Base-by-base conservation (phyloP, 2,797 vertebrate genomes). In the Fistularia tabacaria region DNA sequence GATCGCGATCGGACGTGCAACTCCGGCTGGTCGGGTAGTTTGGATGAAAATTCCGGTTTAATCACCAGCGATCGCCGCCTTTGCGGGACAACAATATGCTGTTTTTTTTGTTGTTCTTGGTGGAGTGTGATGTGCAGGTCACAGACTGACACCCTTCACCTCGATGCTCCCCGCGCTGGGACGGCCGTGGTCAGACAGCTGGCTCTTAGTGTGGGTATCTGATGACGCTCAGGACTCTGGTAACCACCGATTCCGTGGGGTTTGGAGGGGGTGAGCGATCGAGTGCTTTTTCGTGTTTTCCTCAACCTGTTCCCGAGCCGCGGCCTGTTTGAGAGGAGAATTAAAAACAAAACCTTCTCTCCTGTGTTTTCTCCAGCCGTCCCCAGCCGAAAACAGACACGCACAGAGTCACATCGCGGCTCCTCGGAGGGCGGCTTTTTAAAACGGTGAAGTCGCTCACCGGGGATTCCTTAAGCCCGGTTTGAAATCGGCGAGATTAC, bases 271-370 rank as follows among this genome's bases (percentile, higher is more conserved):
- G 38, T 54, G 52, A 49, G 47, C 51, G 46, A 54, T 78, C 81
- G 67, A 91, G 89, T 91, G 86, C 86, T 88, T 91, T 90, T 89
- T 77, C 85, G 75, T 90, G 87, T 90, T 85, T n/a, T 66, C 64
- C 81, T 63, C 68, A 83, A 81, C 64, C 79, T 76, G 66, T 76
- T 73, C 64, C 67, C 50, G 57, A 69, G 59, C 65, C 48, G 66
- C 59, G 74, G 59, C 61, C 69, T 64, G 46, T 61, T 57, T 50
- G 47, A 71, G 64, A 46, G 66, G 76, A 67, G 62, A 72, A 25
- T 25, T 25, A 25, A 25, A 25, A 25, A 25, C 25, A 71, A 63
- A n/a, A 76, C 73, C 74, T 56, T 38, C 60, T 63, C 71, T 58
- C 44, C 60, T 7, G 61, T 69, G 57, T 62, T 65, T 60, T 46